Base-by-base conservation (phyloP, 2,888 invertebrate genomes). In the Drosophila formosana region DNA sequence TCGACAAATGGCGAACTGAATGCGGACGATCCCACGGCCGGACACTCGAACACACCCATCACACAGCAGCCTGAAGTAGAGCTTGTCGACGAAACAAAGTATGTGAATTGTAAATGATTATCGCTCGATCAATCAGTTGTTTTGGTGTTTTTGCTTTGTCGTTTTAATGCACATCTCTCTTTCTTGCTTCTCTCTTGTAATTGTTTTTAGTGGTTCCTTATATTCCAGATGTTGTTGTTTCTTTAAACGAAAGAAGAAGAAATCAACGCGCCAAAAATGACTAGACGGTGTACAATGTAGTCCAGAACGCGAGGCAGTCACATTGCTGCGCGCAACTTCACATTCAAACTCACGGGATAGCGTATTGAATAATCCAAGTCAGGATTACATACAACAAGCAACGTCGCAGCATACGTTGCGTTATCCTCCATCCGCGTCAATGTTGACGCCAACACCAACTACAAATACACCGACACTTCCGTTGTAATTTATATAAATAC, bases 231-330 rank as follows among this genome's bases (percentile, higher is more conserved):
- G 98, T 95, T 99, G 99, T 94, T 99, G 98, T 94, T 99, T 98
- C 95, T 98, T 98, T 95, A 98, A 98, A 94, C 96, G 98, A 93
- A 98, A 98, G 97, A 98, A 98, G 97, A 98, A 98, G 96, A 98
- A 98, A 96, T 96, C 96, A 92, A 95, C 96, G 82, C 95, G 96
- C 92, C 96, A 96, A 94, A 97, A 97, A 95, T 97, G 96, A 97
- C 96, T 96, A 95, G 95, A 94, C 91, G 94, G 94, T 92, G 94
- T 94, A 90, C 94, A 94, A 93, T 94, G 94, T 92, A 94, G 94
- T 92, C 94, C 94, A 90, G 95, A 94, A 92, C 93, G 94, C 90
- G 94, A 94, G 90, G 94, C 94, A 80, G 94, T 94, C 70, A 94
- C 94, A 70, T 92, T 95, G 90, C 92, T 95, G 79, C 94, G 94